These are phyloP conservation scores for Carollia perspicillata DNA, from an alignment of 2,113 vertebrate genomes.

Conservation along the genomic window DNA sequence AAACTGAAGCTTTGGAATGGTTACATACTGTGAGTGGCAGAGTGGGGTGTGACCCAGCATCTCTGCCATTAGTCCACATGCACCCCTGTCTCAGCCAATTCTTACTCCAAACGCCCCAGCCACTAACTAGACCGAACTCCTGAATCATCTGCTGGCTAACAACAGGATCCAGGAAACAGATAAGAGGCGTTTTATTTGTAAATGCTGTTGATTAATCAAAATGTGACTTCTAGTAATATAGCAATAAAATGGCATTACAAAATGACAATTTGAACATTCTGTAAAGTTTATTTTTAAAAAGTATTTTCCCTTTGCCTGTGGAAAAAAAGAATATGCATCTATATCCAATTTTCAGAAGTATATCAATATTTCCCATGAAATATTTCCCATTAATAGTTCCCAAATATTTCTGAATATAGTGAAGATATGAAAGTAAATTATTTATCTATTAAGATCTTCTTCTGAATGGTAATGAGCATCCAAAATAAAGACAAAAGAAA, in stretches of 20 bases:
- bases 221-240: not conserved
- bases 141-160: not conserved
- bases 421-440: constrained; percentile 37
- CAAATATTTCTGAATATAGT: constrained; percentile 11
- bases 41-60: not conserved
- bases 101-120: not conserved
- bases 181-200: not conserved
- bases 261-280: not conserved
- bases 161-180: not conserved
- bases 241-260: constrained; percentile 3
- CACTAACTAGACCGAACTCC: not conserved
- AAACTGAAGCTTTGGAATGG: not conserved
- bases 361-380: not conserved
- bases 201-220: not conserved
- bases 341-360: not conserved
- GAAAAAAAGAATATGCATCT: not conserved
- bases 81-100: not conserved
- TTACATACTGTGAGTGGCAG: not conserved
- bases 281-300: constrained; percentile 2
- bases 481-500: constrained; percentile 37
- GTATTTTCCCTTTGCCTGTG: not conserved
- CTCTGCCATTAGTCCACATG: not conserved
- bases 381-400: not conserved
- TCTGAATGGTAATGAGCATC: not conserved
- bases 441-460: not conserved